A percentile compares a stretch with the other conserved stretches of the same genome.
These are phyloP conservation scores for Odontophorus gujanensis DNA, from an alignment of 2,113 vertebrate species.

Conservation along the genomic window DNA sequence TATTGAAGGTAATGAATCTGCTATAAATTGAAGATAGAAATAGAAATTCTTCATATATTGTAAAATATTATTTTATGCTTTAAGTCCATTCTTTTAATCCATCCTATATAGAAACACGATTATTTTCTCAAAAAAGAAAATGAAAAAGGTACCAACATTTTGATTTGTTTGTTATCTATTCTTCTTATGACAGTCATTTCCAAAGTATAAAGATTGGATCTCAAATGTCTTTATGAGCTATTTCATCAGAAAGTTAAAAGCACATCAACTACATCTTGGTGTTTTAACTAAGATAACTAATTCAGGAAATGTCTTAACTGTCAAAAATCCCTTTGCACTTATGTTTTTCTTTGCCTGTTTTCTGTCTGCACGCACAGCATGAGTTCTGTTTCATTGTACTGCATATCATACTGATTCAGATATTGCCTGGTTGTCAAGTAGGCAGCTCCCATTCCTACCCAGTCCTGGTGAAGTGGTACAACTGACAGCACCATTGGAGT, in stretches of 20 bases:
- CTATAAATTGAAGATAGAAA: background rate
- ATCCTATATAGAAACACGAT: background rate
- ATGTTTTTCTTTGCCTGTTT: background rate
- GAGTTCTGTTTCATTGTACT: background rate
- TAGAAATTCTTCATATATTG: background rate
- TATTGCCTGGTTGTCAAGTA: background rate
- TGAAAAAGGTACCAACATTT: background rate
- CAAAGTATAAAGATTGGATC: background rate
- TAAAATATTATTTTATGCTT: background rate
- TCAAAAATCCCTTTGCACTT: background rate
- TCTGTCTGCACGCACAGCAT: background rate
- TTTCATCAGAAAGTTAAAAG: background rate
- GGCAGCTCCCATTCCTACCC: background rate
- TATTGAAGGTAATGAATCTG: conserved; percentile 15
- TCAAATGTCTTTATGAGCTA: background rate
- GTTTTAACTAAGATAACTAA: background rate
- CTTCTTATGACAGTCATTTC: background rate
- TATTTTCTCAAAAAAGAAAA: background rate
- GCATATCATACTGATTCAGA: background rate
- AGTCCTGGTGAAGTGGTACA: background rate
- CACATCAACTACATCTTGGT: background rate
- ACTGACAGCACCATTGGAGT: background rate
- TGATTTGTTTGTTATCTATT: background rate
- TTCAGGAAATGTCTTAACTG: background rate
- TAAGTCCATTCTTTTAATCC: background rate